These are phyloP conservation scores for Amphipoea oculea DNA, from an alignment of 2,888 invertebrate species.

Conservation along the genomic window DNA sequence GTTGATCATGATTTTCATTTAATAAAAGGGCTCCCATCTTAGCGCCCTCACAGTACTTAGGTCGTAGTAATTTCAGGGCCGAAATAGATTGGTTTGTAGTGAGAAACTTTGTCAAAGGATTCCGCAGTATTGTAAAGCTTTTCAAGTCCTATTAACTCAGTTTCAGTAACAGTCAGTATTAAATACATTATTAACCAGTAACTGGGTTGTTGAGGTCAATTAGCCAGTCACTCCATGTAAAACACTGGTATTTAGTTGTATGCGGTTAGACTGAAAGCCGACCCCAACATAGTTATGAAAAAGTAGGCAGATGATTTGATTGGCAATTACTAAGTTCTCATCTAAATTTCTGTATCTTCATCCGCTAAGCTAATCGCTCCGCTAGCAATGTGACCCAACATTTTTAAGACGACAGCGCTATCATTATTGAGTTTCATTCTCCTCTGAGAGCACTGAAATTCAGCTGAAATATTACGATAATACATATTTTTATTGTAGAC, in stretches of 20 bases:
- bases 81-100: slow-evolving; percentile 6
- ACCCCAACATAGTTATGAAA: not conserved
- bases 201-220: too few relatives aligned
- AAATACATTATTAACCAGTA: too few relatives aligned
- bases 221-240: not conserved
- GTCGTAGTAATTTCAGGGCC: not conserved
- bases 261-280: not conserved
- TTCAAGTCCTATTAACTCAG: not conserved
- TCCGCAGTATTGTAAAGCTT: not conserved
- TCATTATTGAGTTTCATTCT: slow-evolving; percentile 57
- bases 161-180: not conserved
- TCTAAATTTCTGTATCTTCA: not conserved
- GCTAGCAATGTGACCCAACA: slow-evolving; percentile 29
- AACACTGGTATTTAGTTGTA: not conserved
- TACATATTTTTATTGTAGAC: slow-evolving; percentile 31
- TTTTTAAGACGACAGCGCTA: slow-evolving; percentile 31
- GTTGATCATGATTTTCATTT: too few relatives aligned
- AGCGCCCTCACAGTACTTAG: not conserved
- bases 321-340: not conserved
- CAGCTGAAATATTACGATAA: slow-evolving; percentile 37
- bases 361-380: not conserved
- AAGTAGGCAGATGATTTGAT: not conserved
- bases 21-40: too few relatives aligned
- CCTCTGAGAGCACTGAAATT: slow-evolving; percentile 44
- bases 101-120: not conserved